Percentiles rank a stretch among this genome's conserved stretches.
Conservation (phyloP, 2,888 invertebrate genomes). For the Drosophila limbata region DNA sequence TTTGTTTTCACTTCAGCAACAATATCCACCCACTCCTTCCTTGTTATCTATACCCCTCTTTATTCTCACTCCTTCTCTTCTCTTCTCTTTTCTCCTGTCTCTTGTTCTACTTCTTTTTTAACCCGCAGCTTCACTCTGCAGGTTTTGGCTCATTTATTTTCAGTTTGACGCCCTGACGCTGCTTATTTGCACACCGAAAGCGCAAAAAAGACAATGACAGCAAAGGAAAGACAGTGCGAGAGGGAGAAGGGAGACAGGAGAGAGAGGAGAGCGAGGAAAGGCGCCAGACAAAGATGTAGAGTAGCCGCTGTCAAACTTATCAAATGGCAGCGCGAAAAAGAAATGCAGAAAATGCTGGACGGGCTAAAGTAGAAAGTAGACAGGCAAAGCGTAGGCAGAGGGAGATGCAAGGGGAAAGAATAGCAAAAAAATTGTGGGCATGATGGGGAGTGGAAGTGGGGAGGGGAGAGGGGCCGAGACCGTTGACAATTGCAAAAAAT, state of each 20-base stretch:
- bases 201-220: constrained; percentile 22
- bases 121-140: constrained; percentile 55
- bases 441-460: too few relatives aligned
- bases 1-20: constrained; percentile 80
- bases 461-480: constrained; percentile 12
- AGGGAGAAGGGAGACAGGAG: background rate
- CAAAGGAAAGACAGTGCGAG: constrained; percentile 2
- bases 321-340: constrained; percentile 73
- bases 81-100: background rate
- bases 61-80: background rate
- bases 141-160: constrained; percentile 79
- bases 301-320: constrained; percentile 80
- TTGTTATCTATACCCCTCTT: constrained; percentile 2
- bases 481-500: constrained; percentile 65
- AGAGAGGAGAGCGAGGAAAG: background rate
- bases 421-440: background rate
- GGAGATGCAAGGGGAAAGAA: background rate
- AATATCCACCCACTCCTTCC: constrained; percentile 44
- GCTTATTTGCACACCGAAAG: constrained; percentile 74
- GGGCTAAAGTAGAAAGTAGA: background rate
- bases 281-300: constrained; percentile 45
- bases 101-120: constrained; percentile 7
- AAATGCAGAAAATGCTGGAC: constrained; percentile 40
- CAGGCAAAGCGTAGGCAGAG: too few relatives aligned
- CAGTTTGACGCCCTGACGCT: constrained; percentile 80